Conservation (phyloP, 2,888 invertebrate species). For the Andrena dorsata region DNA sequence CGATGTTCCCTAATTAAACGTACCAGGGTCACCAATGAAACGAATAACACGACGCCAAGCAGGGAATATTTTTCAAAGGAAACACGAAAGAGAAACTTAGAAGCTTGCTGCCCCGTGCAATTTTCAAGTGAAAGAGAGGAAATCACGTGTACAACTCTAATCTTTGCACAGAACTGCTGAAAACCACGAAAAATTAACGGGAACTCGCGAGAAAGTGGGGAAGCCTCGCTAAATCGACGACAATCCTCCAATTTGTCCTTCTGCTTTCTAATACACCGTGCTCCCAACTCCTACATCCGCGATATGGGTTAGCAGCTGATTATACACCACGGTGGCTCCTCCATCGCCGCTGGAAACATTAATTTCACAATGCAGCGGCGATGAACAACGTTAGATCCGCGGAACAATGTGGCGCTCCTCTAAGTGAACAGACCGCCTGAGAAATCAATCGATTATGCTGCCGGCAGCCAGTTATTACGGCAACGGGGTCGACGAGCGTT, state of each 20-base stretch:
- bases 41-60: not conserved
- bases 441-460: constrained; percentile 63
- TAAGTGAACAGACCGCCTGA: constrained; percentile 32
- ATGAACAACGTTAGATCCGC: not conserved
- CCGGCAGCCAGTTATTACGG: constrained; percentile 42
- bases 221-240: not conserved
- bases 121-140: not conserved
- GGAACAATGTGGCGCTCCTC: not conserved
- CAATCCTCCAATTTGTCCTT: not conserved
- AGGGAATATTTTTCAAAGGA: not conserved
- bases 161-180: not conserved
- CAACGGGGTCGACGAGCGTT: constrained; percentile 23
- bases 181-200: not conserved
- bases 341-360: not conserved
- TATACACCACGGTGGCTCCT: not conserved
- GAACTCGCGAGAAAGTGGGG: not conserved
- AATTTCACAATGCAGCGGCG: constrained; percentile 1
- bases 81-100: constrained; percentile 3
- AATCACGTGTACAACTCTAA: not conserved
- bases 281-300: not conserved
- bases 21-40: not conserved
- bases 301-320: constrained; percentile 7
- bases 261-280: not conserved
- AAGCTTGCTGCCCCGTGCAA: not conserved
- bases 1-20: constrained; percentile 14